Conservation (phyloP, 2,113 vertebrate species). For the Dicaeum eximium region DNA sequence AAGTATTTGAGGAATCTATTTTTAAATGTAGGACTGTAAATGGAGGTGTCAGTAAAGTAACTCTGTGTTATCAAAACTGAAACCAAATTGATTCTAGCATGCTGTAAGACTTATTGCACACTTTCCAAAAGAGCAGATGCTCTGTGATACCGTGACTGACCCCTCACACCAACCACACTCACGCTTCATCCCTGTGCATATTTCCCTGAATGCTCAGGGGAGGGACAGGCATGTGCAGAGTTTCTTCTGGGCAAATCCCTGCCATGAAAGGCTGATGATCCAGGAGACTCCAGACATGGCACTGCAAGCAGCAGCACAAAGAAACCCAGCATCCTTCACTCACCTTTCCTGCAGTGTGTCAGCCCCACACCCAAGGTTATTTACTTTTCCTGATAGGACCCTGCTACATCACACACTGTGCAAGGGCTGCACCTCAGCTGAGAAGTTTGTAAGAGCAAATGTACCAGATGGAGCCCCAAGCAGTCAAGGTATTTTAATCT, state of each 20-base stretch:
- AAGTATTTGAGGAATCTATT: not conserved
- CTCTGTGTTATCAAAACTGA: not conserved
- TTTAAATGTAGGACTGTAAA: not conserved
- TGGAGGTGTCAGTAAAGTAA: not conserved
- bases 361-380: not conserved
- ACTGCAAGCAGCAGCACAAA: not conserved
- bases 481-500: not conserved
- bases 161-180: not conserved
- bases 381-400: not conserved
- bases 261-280: not conserved
- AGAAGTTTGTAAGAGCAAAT: not conserved
- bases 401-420: too few relatives aligned
- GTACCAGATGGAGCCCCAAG: not conserved
- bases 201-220: not conserved
- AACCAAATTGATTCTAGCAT: not conserved
- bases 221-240: fast-evolving
- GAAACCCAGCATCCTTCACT: not conserved
- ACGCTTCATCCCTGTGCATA: fast-evolving
- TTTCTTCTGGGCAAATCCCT: not conserved
- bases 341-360: not conserved
- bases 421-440: not conserved
- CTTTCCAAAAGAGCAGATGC: not conserved
- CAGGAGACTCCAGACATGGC: not conserved
- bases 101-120: not conserved
- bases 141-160: not conserved